Evolutionary conservation across 2,888 invertebrate species (phyloP), one percentile per base, ranked within the genome.

Genomic region (Folsomia candida): DNA sequence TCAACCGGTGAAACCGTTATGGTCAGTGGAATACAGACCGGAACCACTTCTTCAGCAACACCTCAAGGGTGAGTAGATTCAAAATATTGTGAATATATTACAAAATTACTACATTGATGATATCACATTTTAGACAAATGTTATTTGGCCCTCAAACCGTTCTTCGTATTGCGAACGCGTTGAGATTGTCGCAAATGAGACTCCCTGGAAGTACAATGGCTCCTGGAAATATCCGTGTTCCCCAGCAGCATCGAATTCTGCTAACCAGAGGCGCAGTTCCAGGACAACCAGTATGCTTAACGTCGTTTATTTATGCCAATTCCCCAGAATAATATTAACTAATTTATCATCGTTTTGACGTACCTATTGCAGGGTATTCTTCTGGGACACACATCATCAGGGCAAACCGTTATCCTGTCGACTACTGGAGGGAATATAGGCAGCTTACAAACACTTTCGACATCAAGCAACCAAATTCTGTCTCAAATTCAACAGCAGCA

Each of bases 331-430:
- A n/a, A n/a, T n/a, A n/a, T n/a, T n/a, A n/a, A n/a, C n/a, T n/a
- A n/a, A n/a, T n/a, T n/a, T n/a, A n/a, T n/a, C n/a, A n/a, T n/a
- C n/a, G n/a, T n/a, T n/a, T 28, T 65, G 26, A 29, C 1, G 29
- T 9, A 29, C 51, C 51, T 14, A 14, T 70, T 59, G 51, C 59
- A 73, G 76, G 77, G 78, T 37, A 74, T 79, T 9, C 69, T 79
- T 11, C 71, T 78, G 6, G 78, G 78, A 4, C 77, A 77, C 61
- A 79, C 78, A 3, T 68, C 78, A 4, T 73, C 71, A 18, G 79
- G 79, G 1, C 79, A 79, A 71, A 79, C 79, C 2, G 76, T 79
- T 1, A 76, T 79, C n/a, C 65, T 79, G 26, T 76, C 77, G n/a
- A 72, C 77, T 25, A 68, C 71, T 0, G 69, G 72, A 11, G 75